Percentiles rank a stretch among this genome's conserved stretches.
Evolutionary conservation across 92 coral and sea anemone species (phyloP).

Genomic region (Desmophyllum pertusum): DNA sequence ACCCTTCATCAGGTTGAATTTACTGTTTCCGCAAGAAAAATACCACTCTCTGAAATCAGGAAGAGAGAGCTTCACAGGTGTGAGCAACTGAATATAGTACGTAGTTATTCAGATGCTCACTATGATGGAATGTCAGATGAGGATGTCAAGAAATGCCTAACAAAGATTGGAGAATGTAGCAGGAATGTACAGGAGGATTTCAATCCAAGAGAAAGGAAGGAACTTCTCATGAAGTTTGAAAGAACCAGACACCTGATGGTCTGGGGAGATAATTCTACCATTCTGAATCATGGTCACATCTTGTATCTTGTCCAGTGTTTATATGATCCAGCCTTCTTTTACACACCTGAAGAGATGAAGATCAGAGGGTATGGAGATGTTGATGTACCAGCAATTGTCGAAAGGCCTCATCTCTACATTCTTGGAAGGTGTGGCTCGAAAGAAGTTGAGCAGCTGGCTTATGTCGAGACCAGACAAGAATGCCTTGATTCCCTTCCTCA

Average conservation of each 20-base stretch:
- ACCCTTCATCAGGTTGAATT: neutral
- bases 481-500: neutral
- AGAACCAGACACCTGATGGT: too few species aligned
- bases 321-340: too few species aligned
- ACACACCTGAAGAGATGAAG: neutral
- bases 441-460: slow-evolving; percentile 16
- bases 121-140: neutral
- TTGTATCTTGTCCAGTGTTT: too few species aligned
- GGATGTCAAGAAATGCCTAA: neutral
- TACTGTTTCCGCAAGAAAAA: slow-evolving; percentile 1
- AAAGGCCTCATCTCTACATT: neutral
- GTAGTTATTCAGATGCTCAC: neutral
- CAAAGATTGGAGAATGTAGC: neutral
- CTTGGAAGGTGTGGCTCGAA: neutral
- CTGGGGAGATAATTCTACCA: too few species aligned
- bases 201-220: too few species aligned
- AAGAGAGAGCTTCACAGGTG: neutral
- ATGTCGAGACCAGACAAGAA: neutral
- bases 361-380: neutral
- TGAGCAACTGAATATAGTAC: neutral
- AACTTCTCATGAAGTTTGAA: too few species aligned
- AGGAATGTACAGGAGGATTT: too few species aligned
- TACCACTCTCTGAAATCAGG: neutral
- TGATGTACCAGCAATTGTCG: neutral
- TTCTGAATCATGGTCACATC: too few species aligned